Base-by-base conservation (phyloP, 92 coral and sea anemone genomes). In the Epizoanthus scotinus region DNA sequence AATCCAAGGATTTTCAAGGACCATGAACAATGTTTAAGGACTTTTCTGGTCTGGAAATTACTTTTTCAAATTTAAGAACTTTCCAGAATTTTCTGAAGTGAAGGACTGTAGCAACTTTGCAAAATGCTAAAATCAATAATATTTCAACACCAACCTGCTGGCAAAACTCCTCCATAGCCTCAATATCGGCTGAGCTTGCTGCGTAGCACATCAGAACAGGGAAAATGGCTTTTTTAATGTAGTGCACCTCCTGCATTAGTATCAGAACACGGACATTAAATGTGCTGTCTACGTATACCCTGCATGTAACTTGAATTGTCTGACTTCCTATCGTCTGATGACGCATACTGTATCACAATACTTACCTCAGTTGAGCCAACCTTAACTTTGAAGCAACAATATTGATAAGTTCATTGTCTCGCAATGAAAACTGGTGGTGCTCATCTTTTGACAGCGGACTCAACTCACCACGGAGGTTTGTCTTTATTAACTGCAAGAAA, bases 141-240 rank as follows among this genome's bases (percentile, higher is more conserved):
- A 8, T 2, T 31, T 5, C 4, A 3, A 10, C 47, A 54, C 57
- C 59, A 14, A 92, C 97, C 94, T 94, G 96, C 10, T 85, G 84
- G 72, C 98, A 83, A 40, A 96, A 79, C 68, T 93, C 96, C 60
- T 91, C 91, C 22, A 96, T 84, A 19, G 89, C 77, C 1, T 77
- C 94, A 31, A 90, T 83, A 70, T 96, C 90, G 0, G 96, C 99
- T 38, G 72, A 84, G 20, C 90, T 90, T 6, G 99, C 92, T 1
- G 99, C 99, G n/a, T 91, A 87, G 67, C 99, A 96, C 94, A 91
- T 87, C 24, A 96, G 79, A 1, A 96, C 89, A 9, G 99, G 99
- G 70, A 89, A 90, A 75, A 96, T 75, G 0, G 99, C 98, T 85
- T 89, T 93, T 74, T 94, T 91, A 84, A 96, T 96, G 70, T 88